phyloP scores from a whole-genome alignment of 2,888 invertebrate genomes.

The Platycheirus rosarum region DNA sequence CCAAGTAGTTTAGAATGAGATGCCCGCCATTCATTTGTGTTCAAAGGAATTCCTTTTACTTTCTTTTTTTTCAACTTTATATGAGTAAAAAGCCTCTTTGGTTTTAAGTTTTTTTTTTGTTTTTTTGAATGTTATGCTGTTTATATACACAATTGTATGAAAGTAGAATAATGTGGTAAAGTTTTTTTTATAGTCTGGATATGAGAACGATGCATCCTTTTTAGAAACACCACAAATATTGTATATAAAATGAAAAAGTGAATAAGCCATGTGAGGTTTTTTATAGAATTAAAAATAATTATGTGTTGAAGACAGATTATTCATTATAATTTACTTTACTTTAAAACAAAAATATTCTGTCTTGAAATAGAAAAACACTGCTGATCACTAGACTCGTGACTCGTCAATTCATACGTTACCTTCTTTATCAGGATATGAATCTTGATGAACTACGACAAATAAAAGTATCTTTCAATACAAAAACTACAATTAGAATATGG shows the following conservation, averaged over 20 bases:
- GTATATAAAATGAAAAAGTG: background rate
- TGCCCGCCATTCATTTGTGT: conserved; percentile 39
- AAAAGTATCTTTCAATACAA: too few species aligned
- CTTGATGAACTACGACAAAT: too few species aligned
- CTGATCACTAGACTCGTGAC: too few species aligned
- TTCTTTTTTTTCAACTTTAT: background rate
- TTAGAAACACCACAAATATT: background rate
- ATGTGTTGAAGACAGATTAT: too few species aligned
- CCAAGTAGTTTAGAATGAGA: conserved; percentile 37
- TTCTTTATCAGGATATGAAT: too few species aligned
- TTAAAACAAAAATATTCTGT: too few species aligned
- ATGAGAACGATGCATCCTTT: background rate
- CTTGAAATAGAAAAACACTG: too few species aligned
- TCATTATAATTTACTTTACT: too few species aligned
- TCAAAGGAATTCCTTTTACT: conserved; percentile 34
- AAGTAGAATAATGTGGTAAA: conserved; percentile 24
- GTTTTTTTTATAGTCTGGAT: background rate
- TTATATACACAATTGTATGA: conserved; percentile 16
- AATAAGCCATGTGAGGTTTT: too few species aligned
- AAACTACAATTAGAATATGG: too few species aligned
- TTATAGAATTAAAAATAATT: too few species aligned
- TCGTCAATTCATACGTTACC: too few species aligned
- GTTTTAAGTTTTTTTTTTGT: conserved; percentile 18
- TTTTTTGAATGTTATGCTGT: conserved; percentile 13
- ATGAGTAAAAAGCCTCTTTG: conserved; percentile 45